Conservation (phyloP, 1,140 invertebrate species). For the Drosophila lacteicornis region DNA sequence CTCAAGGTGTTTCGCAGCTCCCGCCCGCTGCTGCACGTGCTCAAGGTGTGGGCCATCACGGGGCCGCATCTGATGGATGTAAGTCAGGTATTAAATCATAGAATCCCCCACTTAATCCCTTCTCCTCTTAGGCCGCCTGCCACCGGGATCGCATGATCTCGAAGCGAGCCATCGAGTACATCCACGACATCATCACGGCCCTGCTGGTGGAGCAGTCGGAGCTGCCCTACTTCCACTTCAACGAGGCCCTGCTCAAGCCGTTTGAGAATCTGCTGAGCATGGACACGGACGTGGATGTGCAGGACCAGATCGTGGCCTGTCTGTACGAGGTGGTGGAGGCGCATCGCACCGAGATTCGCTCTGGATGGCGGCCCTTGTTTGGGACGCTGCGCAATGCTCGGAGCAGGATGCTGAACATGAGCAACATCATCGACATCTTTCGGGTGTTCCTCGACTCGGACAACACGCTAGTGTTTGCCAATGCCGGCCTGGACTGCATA, state of each 20-base stretch:
- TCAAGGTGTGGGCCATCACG: slow-evolving; percentile 95
- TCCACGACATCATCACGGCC: slow-evolving; percentile 95
- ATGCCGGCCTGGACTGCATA: slow-evolving; percentile 96
- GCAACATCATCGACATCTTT: slow-evolving; percentile 95
- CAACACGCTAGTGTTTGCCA: slow-evolving; percentile 96
- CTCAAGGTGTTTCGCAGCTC: slow-evolving; percentile 94
- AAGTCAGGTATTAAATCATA: slow-evolving; percentile 30
- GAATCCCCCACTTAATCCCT: background rate
- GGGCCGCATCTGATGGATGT: slow-evolving; percentile 97
- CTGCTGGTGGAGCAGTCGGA: slow-evolving; percentile 95
- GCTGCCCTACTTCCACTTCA: slow-evolving; percentile 96
- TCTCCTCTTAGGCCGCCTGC: slow-evolving; percentile 90
- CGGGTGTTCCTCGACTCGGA: slow-evolving; percentile 96
- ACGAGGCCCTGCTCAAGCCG: slow-evolving; percentile 96
- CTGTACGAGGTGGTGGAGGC: slow-evolving; percentile 98
- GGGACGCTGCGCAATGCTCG: slow-evolving; percentile 94
- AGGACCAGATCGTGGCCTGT: slow-evolving; percentile 96
- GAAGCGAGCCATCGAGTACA: slow-evolving; percentile 96
- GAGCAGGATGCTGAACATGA: slow-evolving; percentile 87
- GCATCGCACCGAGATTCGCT: slow-evolving; percentile 95
- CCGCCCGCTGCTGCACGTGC: slow-evolving; percentile 94
- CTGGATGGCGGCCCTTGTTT: slow-evolving; percentile 96
- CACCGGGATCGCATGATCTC: slow-evolving; percentile 95
- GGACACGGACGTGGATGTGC: slow-evolving; percentile 95
- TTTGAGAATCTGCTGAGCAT: slow-evolving; percentile 97